A percentile compares a stretch with the other conserved stretches of the same genome.
Conservation (phyloP, 2,888 invertebrate genomes). For the Calliphora vomitoria region DNA sequence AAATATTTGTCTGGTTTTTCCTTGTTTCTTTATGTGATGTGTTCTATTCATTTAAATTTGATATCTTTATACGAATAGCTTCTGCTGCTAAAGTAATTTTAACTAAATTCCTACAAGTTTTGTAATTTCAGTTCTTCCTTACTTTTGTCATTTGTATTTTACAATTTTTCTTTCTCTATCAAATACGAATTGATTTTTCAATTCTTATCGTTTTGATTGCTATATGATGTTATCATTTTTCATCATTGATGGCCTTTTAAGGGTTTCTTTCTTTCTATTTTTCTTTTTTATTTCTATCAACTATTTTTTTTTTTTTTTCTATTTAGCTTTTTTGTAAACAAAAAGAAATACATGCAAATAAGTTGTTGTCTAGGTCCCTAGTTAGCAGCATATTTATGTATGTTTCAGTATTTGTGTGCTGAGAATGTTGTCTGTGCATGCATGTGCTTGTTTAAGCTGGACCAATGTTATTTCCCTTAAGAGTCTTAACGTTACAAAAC, state of each 20-base stretch:
- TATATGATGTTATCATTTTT: constrained; percentile 73
- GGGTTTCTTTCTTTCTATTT: constrained; percentile 25
- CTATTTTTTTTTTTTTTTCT: neutral
- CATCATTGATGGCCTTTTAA: constrained; percentile 66
- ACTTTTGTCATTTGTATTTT: constrained; percentile 10
- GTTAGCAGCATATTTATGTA: constrained; percentile 8
- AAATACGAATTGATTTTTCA: constrained; percentile 64
- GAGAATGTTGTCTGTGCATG: neutral
- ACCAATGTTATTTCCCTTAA: constrained; percentile 63
- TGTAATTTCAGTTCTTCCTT: neutral
- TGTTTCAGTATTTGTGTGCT: neutral
- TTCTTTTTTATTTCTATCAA: constrained; percentile 5
- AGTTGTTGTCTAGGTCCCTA: constrained; percentile 39
- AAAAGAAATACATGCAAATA: constrained; percentile 59
- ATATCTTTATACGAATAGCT: constrained; percentile 19
- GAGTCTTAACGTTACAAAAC: constrained; percentile 60
- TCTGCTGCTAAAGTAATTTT: neutral
- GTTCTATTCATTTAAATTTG: too few relatives aligned
- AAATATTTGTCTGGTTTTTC: too few relatives aligned
- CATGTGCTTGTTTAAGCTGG: constrained; percentile 20
- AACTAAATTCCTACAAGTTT: constrained; percentile 39
- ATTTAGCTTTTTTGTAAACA: neutral
- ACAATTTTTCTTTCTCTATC: constrained; percentile 19
- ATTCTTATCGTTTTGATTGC: constrained; percentile 70
- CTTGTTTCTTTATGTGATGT: too few relatives aligned